A percentile compares a stretch with the other conserved stretches of the same genome.
Conservation (phyloP, 2,113 vertebrate species). For the Bubo blakistoni region DNA sequence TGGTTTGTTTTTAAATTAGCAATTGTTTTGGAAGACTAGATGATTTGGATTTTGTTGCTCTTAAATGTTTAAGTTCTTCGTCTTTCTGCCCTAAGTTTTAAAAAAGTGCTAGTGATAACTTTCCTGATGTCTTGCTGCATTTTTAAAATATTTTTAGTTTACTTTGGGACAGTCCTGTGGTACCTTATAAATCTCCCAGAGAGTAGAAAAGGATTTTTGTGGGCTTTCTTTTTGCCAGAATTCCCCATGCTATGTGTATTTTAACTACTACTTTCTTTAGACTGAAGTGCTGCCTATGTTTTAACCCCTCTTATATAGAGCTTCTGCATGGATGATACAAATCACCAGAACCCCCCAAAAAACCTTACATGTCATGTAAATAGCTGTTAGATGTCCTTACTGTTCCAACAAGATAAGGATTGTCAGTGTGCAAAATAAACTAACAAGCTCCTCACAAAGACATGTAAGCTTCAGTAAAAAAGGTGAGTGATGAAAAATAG, state of each 20-base stretch:
- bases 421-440: neutral
- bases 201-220: slow-evolving; percentile 42
- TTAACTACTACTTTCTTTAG: slow-evolving; percentile 11
- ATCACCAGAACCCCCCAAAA: neutral
- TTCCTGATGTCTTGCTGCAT: neutral
- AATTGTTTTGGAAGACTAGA: neutral
- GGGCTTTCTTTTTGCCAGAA: slow-evolving; percentile 24
- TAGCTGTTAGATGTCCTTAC: neutral
- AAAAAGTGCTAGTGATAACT: neutral
- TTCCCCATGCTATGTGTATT: neutral
- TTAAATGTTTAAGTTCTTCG: neutral
- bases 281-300: neutral
- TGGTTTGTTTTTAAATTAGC: neutral
- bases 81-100: neutral
- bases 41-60: neutral
- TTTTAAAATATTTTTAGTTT: neutral
- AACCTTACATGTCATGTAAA: neutral
- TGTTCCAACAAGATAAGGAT: neutral
- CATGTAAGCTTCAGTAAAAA: neutral
- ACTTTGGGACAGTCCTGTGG: neutral
- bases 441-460: neutral
- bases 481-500: neutral
- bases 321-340: neutral
- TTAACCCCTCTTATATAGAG: neutral
- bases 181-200: slow-evolving; percentile 31